Conservation (phyloP, 2,888 invertebrate genomes). For the Harpagoxenus sublaevis region DNA sequence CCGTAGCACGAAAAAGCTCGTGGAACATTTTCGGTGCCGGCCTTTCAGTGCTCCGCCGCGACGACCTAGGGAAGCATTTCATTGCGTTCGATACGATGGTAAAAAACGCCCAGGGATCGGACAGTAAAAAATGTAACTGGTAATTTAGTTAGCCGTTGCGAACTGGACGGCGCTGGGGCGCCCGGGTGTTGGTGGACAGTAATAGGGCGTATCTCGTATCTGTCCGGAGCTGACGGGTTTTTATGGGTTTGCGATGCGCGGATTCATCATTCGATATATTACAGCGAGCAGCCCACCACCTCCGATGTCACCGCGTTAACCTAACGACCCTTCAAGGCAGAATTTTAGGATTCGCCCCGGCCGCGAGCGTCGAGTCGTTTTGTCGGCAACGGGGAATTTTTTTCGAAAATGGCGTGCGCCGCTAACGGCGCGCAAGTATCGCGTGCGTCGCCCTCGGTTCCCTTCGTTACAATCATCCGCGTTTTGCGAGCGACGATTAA, state of each 20-base stretch:
- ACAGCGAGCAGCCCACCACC: conserved; percentile 74
- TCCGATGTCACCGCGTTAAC: conserved; percentile 81
- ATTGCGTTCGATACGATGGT: conserved; percentile 84
- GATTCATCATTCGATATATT: conserved; percentile 85
- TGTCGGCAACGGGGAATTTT: conserved; percentile 53
- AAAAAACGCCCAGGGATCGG: conserved; percentile 83
- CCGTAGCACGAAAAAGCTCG: conserved; percentile 61
- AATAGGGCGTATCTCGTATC: conserved; percentile 86
- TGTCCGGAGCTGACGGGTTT: conserved; percentile 85
- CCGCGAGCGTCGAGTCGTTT: conserved; percentile 53
- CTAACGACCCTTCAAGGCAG: conserved; percentile 79
- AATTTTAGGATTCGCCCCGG: conserved; percentile 72
- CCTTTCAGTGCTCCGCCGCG: conserved; percentile 71
- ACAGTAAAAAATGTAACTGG: conserved; percentile 86
- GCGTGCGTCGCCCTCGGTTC: conserved; percentile 28
- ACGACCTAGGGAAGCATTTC: conserved; percentile 81
- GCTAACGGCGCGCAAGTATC: conserved; percentile 48
- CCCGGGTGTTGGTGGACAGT: conserved; percentile 83
- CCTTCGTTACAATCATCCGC: conserved; percentile 46
- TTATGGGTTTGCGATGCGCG: conserved; percentile 85
- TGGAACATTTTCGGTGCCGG: conserved; percentile 70
- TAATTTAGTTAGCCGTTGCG: conserved; percentile 85
- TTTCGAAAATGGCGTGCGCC: conserved; percentile 59
- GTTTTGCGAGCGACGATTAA: conserved; percentile 49
- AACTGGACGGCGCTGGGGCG: conserved; percentile 78